Base-by-base conservation (phyloP, 2,888 invertebrate species). In the Heliothis peltigera region DNA sequence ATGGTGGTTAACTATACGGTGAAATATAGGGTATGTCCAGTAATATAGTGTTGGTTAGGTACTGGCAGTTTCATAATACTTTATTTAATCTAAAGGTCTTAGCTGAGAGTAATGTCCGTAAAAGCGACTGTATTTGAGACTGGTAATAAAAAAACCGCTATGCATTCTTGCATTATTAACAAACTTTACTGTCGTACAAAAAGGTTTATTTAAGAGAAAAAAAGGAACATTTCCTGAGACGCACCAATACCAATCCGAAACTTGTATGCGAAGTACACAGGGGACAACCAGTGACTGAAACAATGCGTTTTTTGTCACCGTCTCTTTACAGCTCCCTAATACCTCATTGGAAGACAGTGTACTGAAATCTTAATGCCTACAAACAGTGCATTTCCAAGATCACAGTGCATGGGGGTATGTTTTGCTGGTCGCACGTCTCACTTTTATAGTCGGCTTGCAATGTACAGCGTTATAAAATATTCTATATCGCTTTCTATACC, bases 361-460 rank as follows among this genome's bases (percentile, higher is more conserved):
- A 35, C 46, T 70, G 52, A 53, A 76, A 71, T 17, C 12, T 59
- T 71, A 72, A 72, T 56, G 46, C 21, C 18, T 32, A 28, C 43
- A 28, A 42, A 44, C 47, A 60, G 52, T 63, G 64, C 48, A 71
- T 49, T 53, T 53, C 59, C 28, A 46, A 56, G 32, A 70, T 70
- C 59, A 60, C 56, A 53, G 53, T 47, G n/a, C 64, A 72, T 21
- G 19, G 19, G 4, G 56, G 52, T 51, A 54, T 72, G 49, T 60
- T 77, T 73, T 71, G 72, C 48, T 77, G 73, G 46, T 47, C 47
- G 46, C 72, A 73, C 77, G 73, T 72, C 56, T 25, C 65, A 59
- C 22, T 54, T 77, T 73, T 73, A 73, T 60, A 64, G 73, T 22
- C 54, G 32, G 56, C 73, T 43, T 49, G 77, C 56, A 71, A 77